Evolutionary conservation across 2,113 vertebrate genomes (phyloP), one percentile per base, ranked within the genome.

Genomic region (Felis chaus): DNA sequence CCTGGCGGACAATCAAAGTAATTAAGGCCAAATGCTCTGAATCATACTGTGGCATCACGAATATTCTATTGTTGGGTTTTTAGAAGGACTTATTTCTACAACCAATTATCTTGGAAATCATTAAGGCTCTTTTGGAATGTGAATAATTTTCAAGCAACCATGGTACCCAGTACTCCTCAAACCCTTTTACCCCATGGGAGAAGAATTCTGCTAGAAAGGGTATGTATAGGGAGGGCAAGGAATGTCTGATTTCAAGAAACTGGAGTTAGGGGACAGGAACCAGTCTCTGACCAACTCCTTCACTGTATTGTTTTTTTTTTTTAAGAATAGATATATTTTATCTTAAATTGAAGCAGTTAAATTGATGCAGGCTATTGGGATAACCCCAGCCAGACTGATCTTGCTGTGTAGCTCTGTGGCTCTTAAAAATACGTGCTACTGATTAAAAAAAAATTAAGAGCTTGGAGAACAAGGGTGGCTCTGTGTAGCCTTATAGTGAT

Each of bases 1-100:
- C 94, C 98, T 98, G 97, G 98, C 86, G 80, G 98, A 97, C 97
- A 98, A 98, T 98, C 98, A 98, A 98, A 98, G 97, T 98, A 98
- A 98, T 97, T 98, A 97, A 97, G 97, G 97, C 97, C 92, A 97
- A 98, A 98, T 97, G 95, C 97, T 98, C 97, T 98, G 97, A 98
- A 98, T 98, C 98, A 98, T 98, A 95, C 94, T 87, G 96, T 97
- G 95, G 97, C 81, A 97, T 97, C 97, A 95, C 27, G 87, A 98
- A 96, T 69, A 96, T 96, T 98, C 97, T 97, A 98, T 95, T 95
- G 97, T 93, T 96, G 86, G 94, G 39, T 97, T 98, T 98, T 97
- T 98, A 98, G 97, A 97, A 97, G 97, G 97, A 97, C 87, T 96
- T 97, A 97, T 97, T 98, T 97, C 96, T 97, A 97, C 65, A 95